Evolutionary conservation across 2,888 invertebrate genomes (phyloP).

Genomic region (Lochmaea capreae): DNA sequence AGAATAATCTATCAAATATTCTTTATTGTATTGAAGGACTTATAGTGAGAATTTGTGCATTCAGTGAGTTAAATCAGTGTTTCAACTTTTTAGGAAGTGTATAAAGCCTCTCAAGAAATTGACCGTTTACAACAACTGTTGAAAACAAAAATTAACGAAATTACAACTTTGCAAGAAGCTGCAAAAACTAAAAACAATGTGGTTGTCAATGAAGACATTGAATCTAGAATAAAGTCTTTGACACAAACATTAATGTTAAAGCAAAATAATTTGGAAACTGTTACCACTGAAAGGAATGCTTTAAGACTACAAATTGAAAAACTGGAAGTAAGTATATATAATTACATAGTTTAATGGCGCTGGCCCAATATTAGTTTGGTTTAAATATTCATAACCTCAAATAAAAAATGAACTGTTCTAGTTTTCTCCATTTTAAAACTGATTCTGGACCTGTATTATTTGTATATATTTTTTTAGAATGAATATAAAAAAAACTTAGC

Average conservation of each 20-base stretch:
- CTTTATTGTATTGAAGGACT: no score
- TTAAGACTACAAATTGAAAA: slow-evolving; percentile 86
- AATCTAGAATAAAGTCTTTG: slow-evolving; percentile 70
- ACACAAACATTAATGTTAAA: slow-evolving; percentile 88
- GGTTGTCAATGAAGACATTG: slow-evolving; percentile 68
- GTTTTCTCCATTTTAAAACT: no score
- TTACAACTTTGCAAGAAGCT: slow-evolving; percentile 62
- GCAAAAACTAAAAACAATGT: slow-evolving; percentile 59
- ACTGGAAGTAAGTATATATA: slow-evolving; percentile 70
- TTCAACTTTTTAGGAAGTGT: slow-evolving; percentile 58
- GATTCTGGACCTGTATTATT: slow-evolving; percentile 55
- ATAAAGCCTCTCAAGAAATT: slow-evolving; percentile 66
- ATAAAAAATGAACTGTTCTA: no score
- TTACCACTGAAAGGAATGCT: slow-evolving; percentile 88
- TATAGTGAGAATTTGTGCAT: no score
- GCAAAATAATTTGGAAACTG: slow-evolving; percentile 84
- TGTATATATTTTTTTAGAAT: slow-evolving; percentile 63
- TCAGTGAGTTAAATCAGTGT: no score
- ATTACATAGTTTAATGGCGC: slow-evolving; percentile 53
- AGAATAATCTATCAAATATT: neutral
- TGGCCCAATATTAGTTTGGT: no score
- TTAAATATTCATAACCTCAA: no score
- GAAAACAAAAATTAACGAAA: slow-evolving; percentile 62
- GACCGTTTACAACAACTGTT: slow-evolving; percentile 62
- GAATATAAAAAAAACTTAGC: slow-evolving; percentile 72